Evolutionary conservation across 2,113 vertebrate genomes (phyloP).

Genomic region (Ptyas mucosa): DNA sequence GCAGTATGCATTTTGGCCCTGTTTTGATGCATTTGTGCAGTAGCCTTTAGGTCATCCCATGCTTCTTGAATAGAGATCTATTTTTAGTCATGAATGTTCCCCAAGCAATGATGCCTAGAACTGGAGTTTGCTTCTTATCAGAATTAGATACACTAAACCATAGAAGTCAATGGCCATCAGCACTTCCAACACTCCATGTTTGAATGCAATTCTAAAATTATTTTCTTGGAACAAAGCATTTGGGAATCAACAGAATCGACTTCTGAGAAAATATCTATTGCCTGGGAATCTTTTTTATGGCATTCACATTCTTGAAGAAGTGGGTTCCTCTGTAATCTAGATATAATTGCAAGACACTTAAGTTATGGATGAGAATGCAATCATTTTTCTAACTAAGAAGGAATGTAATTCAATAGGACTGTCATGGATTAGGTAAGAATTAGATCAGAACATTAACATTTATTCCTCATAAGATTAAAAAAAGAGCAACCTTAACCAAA

Average conservation of each 20-base stretch:
- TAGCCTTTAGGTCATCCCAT: background rate
- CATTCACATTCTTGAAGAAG: background rate
- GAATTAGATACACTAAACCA: background rate
- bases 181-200: background rate
- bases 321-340: background rate
- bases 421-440: background rate
- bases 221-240: background rate
- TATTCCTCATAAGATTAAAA: background rate
- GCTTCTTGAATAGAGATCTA: background rate
- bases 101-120: background rate
- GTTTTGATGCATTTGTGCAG: background rate
- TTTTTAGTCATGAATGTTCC: background rate
- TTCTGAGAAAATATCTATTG: background rate
- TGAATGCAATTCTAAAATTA: background rate
- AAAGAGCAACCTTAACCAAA: background rate
- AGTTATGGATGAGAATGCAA: background rate
- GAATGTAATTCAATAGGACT: background rate
- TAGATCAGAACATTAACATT: background rate
- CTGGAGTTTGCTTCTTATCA: background rate
- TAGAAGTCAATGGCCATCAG: background rate
- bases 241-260: background rate
- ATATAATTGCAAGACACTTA: background rate
- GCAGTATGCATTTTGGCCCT: background rate
- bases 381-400: background rate
- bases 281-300: background rate